phyloP scores from a whole-genome alignment of 2,113 vertebrate species.

The Platysternon megacephalum region DNA sequence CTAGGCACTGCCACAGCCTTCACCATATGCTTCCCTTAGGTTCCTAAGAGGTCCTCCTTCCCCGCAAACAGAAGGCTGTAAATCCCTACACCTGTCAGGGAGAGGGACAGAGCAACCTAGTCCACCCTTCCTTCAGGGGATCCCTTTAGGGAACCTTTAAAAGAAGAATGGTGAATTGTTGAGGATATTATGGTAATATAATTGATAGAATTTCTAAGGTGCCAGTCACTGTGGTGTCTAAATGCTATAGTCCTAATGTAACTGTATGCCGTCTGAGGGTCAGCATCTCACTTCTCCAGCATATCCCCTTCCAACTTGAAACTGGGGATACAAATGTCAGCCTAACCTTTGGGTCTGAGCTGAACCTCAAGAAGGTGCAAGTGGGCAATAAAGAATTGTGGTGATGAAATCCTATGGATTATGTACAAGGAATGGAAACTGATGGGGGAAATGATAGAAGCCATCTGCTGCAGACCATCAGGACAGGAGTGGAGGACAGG shows the following conservation, averaged over 20 bases:
- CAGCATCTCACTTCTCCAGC: neutral
- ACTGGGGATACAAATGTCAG: neutral
- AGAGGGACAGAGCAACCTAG: neutral
- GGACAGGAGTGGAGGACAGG: neutral
- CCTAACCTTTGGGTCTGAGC: neutral
- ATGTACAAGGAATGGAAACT: neutral
- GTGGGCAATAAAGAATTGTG: neutral
- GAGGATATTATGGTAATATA: neutral
- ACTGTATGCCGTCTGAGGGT: neutral
- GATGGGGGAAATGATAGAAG: neutral
- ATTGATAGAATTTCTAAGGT: accelerated
- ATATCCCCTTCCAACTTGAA: neutral
- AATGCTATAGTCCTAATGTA: no score
- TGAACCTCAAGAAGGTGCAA: no score
- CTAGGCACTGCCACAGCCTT: neutral
- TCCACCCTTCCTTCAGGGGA: neutral
- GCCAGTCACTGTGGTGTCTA: neutral
- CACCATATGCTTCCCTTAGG: neutral
- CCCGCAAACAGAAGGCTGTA: accelerated
- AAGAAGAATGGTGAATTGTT: neutral
- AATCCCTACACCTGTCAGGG: neutral
- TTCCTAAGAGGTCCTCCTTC: neutral
- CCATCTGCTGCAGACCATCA: neutral
- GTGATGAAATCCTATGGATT: neutral
- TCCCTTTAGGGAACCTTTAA: neutral